Evolutionary conservation across 2,113 vertebrate species (phyloP).

Genomic region (Eurystomus gularis): DNA sequence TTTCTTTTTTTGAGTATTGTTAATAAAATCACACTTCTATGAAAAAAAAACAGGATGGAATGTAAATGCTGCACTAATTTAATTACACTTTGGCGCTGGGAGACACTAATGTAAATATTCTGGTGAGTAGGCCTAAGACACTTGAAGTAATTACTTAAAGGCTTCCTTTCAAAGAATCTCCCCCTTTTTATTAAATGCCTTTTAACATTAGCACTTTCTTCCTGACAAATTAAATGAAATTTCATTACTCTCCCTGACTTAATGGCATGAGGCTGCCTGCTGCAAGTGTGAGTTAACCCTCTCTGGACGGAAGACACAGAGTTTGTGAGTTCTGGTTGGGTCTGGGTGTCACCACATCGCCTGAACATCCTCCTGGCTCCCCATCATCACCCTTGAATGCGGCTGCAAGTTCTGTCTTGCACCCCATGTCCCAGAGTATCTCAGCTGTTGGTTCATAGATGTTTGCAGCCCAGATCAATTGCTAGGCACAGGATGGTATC

Average conservation of each 20-base stretch:
- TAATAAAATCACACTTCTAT: slow-evolving; percentile 78
- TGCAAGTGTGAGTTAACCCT: slow-evolving; percentile 82
- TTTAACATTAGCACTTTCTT: slow-evolving; percentile 99
- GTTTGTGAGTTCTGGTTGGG: not conserved
- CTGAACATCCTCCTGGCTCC: not conserved
- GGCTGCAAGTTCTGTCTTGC: not conserved
- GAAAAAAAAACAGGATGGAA: slow-evolving; percentile 55
- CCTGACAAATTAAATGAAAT: slow-evolving; percentile 99
- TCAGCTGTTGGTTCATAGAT: not conserved
- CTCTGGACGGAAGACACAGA: slow-evolving; percentile 60
- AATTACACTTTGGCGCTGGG: slow-evolving; percentile 90
- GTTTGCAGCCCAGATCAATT: not conserved
- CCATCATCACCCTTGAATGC: not conserved
- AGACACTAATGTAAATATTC: slow-evolving; percentile 99
- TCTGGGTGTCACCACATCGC: not conserved
- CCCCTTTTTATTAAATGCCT: slow-evolving; percentile 95
- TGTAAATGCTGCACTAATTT: slow-evolving; percentile 89
- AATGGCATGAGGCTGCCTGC: slow-evolving; percentile 92
- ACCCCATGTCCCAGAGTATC: not conserved
- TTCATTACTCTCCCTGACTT: slow-evolving; percentile 96
- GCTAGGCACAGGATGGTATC: not conserved
- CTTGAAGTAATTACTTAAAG: slow-evolving; percentile 97
- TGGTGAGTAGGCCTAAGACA: slow-evolving; percentile 88
- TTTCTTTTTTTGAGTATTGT: slow-evolving; percentile 60
- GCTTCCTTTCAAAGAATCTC: slow-evolving; percentile 91